Base-by-base conservation (phyloP, 2,888 invertebrate species). In the Nomada lathburiana region DNA sequence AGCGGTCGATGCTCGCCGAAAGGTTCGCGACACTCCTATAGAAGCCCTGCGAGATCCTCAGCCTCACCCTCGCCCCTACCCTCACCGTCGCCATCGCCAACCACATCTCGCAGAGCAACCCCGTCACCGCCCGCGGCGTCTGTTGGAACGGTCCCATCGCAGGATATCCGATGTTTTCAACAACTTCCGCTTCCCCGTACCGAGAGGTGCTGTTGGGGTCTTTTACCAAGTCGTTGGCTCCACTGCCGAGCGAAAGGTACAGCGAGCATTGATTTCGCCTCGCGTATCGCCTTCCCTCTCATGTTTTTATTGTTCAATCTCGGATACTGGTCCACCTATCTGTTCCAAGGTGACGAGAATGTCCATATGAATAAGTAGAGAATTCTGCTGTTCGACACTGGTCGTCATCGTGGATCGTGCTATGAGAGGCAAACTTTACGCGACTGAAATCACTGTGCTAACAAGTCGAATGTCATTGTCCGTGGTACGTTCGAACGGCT, bases 231-330 rank as follows among this genome's bases (percentile, higher is more conserved):
- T 3, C 88, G 90, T 18, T 91, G 92, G 90, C 92, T 92, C 87
- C 90, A 88, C 72, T 92, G 92, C 76, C 84, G 84, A 71, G 91
- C 92, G 18, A 91, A 92, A 53, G 94, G 94, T 67, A 94, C 93
- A 82, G 93, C 94, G 95, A 96, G 98, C 94, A 99, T 99, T 94
- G 99, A 99, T 94, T 98, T 98, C 94, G 97, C 98, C 93, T 98
- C 98, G 79, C 96, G 98, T 94, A 98, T 98, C 95, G 97, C 97
- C 89, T 98, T 98, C 95, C 98, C 98, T 83, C 95, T 98, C 93
- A 97, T 98, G 91, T 98, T 98, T 95, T 97, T 98, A 88, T 95
- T 98, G 90, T 98, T 98, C 95, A 98, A 98, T 94, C 95, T 98
- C 94, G 97, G 97, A 94, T 98, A 98, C 95, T 98, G 98, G 98